phyloP scores from a whole-genome alignment of 2,113 vertebrate species.

The Serinus canaria region DNA sequence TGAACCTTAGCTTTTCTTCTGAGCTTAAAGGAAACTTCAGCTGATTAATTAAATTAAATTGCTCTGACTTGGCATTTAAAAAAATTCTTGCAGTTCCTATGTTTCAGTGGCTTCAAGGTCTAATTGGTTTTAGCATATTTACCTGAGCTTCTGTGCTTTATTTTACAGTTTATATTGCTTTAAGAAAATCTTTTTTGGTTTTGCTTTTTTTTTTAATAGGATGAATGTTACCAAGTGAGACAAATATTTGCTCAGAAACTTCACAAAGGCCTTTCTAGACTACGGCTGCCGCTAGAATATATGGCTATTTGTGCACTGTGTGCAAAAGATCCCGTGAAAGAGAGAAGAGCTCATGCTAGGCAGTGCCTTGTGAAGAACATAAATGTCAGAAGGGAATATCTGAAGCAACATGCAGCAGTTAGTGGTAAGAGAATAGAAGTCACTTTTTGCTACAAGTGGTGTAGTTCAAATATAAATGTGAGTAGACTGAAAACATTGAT shows the following conservation, averaged over 20 bases:
- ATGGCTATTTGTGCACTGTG: constrained; percentile 96
- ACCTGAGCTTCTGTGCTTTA: background rate
- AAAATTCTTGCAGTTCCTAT: background rate
- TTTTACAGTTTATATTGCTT: background rate
- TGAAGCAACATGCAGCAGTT: constrained; percentile 97
- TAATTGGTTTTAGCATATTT: background rate
- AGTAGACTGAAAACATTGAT: background rate
- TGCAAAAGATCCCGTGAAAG: constrained; percentile 97
- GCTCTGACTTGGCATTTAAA: background rate
- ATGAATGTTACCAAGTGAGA: constrained; percentile 98
- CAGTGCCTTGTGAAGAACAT: constrained; percentile 98
- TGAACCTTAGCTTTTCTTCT: background rate
- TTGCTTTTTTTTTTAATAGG: constrained; percentile 72
- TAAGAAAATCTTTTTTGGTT: background rate
- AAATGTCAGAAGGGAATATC: constrained; percentile 94
- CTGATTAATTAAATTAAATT: background rate
- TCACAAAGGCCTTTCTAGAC: constrained; percentile 92
- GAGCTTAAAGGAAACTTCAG: background rate
- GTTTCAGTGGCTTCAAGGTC: background rate
- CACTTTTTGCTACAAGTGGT: background rate
- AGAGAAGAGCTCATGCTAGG: constrained; percentile 93
- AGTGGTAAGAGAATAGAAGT: constrained; percentile 82
- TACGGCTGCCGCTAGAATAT: constrained; percentile 94
- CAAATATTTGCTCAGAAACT: constrained; percentile 98
- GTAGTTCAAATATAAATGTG: background rate